Evolutionary conservation across 2,797 vertebrate genomes (phyloP).

Genomic region (Novumbra hubbsi): DNA sequence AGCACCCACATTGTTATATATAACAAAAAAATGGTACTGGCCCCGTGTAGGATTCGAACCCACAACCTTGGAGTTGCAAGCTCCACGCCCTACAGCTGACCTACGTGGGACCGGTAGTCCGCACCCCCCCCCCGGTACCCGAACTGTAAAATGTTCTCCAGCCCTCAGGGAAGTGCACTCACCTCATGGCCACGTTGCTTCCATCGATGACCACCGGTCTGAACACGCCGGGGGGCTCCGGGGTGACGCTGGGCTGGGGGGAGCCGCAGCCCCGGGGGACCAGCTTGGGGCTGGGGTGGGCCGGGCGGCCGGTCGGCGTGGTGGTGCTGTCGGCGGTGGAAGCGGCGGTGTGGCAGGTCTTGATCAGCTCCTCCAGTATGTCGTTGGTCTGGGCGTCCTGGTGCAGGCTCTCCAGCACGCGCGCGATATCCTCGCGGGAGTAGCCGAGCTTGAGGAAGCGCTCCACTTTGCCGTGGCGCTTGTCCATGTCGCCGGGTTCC

Average conservation of each 20-base stretch:
- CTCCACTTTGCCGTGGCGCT: slow-evolving; percentile 75
- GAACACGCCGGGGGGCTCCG: slow-evolving; percentile 50
- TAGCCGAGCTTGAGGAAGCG: slow-evolving; percentile 91
- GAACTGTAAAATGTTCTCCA: neutral
- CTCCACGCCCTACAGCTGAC: no score
- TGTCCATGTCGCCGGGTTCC: slow-evolving; percentile 66
- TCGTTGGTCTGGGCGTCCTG: slow-evolving; percentile 86
- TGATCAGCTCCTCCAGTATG: slow-evolving; percentile 87
- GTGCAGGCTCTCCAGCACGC: slow-evolving; percentile 81
- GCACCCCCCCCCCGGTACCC: no score
- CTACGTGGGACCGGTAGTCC: no score
- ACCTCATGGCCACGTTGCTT: slow-evolving; percentile 96
- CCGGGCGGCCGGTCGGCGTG: slow-evolving; percentile 29
- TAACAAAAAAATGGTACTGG: no score
- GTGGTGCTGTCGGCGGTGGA: slow-evolving; percentile 23
- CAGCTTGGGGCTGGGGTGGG: slow-evolving; percentile 61
- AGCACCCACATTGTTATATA: no score
- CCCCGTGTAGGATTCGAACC: no score
- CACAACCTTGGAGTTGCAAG: no score
- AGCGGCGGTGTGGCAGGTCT: slow-evolving; percentile 70
- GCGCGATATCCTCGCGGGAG: slow-evolving; percentile 72
- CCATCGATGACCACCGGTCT: slow-evolving; percentile 89
- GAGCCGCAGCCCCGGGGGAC: slow-evolving; percentile 76
- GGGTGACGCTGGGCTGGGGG: slow-evolving; percentile 17
- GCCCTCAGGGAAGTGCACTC: slow-evolving; percentile 30